These are phyloP conservation scores for Tipula vernalis DNA, from an alignment of 2,888 invertebrate genomes.

Conservation along the genomic window DNA sequence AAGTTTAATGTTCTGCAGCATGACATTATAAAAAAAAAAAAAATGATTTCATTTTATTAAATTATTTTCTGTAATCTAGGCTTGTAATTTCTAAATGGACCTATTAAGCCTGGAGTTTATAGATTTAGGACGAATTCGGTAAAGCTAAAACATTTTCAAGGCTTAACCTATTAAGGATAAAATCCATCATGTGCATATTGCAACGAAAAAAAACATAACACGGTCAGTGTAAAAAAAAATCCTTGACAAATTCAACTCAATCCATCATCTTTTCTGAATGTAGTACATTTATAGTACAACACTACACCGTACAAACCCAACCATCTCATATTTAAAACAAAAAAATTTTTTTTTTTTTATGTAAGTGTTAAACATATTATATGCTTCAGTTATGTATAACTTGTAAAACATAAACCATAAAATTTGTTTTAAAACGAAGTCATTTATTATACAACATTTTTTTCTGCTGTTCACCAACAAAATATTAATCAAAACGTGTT, in stretches of 20 bases:
- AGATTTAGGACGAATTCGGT: too few relatives aligned
- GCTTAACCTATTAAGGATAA: too few relatives aligned
- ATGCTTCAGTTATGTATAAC: background rate
- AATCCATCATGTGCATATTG: too few relatives aligned
- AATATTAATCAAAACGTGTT: background rate
- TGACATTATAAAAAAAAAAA: too few relatives aligned
- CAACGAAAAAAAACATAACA: background rate
- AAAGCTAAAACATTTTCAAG: too few relatives aligned
- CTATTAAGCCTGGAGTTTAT: too few relatives aligned
- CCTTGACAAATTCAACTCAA: background rate
- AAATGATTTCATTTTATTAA: too few relatives aligned
- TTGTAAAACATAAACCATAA: background rate
- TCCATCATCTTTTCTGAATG: background rate
- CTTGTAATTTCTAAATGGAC: too few relatives aligned
- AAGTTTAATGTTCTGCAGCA: background rate
- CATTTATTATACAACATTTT: background rate
- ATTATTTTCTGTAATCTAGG: too few relatives aligned
- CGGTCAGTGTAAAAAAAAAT: background rate
- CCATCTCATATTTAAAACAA: background rate
- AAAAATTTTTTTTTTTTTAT: background rate
- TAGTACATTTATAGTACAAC: too few relatives aligned
- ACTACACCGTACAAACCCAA: background rate
- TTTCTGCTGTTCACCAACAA: background rate
- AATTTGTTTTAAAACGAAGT: background rate
- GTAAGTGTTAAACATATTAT: background rate